Base-by-base conservation (phyloP, 1,140 invertebrate genomes). In the Chlorops oryzae region DNA sequence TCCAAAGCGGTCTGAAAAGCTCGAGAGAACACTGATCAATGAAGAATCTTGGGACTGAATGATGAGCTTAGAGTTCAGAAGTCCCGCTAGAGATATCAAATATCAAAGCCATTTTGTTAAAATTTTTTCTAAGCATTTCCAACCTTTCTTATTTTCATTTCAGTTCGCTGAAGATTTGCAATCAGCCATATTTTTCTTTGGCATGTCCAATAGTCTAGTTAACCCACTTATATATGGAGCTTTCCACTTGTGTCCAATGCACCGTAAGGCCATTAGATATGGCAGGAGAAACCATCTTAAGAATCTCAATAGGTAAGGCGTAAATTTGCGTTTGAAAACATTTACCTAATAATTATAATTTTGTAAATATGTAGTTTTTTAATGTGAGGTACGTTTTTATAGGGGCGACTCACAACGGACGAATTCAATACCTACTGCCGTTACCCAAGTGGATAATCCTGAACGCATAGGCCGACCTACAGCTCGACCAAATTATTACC, bases 161-260 rank as follows among this genome's bases (percentile, higher is more conserved):
- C 62, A 80, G 75, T 61, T 79, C 50, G 79, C 80, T 57, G 77
- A 82, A 61, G 81, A 84, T 54, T 64, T 85, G 17, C 76, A 79
- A 40, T 80, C 74, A n/a, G 83, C 78, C 50, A 86, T 87, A 52
- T 86, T 86, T 64, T 89, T 89, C 72, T 89, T 90, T 61, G 90
- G 90, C 2, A 88, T 90, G 83, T 87, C 86, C 39, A 92, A 91
- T 74, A 88, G 87, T 64, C 75, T 92, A 56, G 80, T 91, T 37
- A 92, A 92, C 75, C 90, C 90, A 2, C 72, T 91, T 13, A 92
- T 92, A 57, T 92, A 92, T 54, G 89, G 89, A 39, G 87, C 87
- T 9, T 92, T 92, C 72, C 88, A 91, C 66, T 72, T 88, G 32
- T 86, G 83, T 74, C 75, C 77, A 4, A 38, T 59, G 53, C 42